Evolutionary conservation across 2,113 vertebrate genomes (phyloP).

Genomic region (Bagarius yarrelli): DNA sequence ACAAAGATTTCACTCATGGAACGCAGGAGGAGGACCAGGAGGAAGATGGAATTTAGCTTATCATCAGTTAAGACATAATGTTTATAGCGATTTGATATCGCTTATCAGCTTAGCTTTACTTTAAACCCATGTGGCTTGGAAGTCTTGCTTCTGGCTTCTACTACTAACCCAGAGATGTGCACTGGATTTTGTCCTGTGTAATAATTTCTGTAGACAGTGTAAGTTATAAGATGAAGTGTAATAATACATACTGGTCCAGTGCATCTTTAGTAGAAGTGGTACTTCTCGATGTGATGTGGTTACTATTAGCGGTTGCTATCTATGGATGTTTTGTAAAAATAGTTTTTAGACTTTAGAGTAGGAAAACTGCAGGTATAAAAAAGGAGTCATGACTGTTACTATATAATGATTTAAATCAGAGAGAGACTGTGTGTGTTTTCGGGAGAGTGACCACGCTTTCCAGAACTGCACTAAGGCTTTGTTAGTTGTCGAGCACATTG

Average conservation of each 20-base stretch:
- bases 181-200: too few species aligned
- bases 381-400: background rate
- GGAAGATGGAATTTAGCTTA: too few species aligned
- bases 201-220: too few species aligned
- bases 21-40: too few species aligned
- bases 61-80: too few species aligned
- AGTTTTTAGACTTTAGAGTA: background rate
- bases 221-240: background rate
- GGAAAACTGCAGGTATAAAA: background rate
- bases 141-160: background rate
- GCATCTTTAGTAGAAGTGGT: too few species aligned
- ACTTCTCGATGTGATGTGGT: too few species aligned
- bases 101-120: background rate
- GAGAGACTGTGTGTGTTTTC: background rate
- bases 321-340: background rate
- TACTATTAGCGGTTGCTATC: background rate
- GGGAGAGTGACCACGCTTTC: background rate
- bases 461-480: background rate
- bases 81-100: too few species aligned
- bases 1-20: too few species aligned
- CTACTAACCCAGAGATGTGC: background rate
- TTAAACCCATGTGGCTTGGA: background rate
- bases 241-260: background rate
- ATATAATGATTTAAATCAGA: too few species aligned
- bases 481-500: background rate